Percentiles rank a stretch among this genome's conserved stretches.
phyloP scores from a whole-genome alignment of 2,797 vertebrate genomes.

The Sebastes paucispinis region DNA sequence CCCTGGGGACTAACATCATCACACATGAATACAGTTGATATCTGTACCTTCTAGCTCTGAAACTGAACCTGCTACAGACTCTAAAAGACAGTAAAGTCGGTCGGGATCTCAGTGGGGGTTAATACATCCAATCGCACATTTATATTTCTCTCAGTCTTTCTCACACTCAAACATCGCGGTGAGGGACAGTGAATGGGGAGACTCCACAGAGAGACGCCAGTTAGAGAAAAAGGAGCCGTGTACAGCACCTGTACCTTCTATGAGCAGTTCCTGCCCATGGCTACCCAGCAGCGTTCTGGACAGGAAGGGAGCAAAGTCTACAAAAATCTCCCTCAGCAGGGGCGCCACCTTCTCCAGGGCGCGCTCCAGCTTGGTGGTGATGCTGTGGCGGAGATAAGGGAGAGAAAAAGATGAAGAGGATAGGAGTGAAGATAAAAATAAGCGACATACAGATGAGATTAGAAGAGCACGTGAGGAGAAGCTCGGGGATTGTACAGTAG shows the following conservation, averaged over 20 bases:
- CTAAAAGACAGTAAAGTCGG: too few species aligned
- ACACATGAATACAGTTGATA: too few species aligned
- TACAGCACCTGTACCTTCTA: slow-evolving; percentile 97
- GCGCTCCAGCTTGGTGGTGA: slow-evolving; percentile 98
- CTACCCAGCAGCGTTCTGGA: slow-evolving; percentile 97
- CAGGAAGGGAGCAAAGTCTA: slow-evolving; percentile 98
- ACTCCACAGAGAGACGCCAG: slow-evolving; percentile 85
- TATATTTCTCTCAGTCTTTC: slow-evolving; percentile 9
- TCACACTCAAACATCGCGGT: slow-evolving; percentile 49
- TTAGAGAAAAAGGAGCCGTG: slow-evolving; percentile 82
- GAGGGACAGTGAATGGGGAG: slow-evolving; percentile 77
- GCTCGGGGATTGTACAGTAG: slow-evolving; percentile 8
- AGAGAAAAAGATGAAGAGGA: slow-evolving; percentile 18
- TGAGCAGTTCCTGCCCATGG: slow-evolving; percentile 99
- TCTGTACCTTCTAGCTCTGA: too few species aligned
- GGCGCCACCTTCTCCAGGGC: slow-evolving; percentile 99
- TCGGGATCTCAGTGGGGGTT: too few species aligned
- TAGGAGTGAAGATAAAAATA: slow-evolving; percentile 6
- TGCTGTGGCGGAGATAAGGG: slow-evolving; percentile 77
- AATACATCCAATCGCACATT: neutral
- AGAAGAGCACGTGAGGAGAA: slow-evolving; percentile 16
- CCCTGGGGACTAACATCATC: too few species aligned
- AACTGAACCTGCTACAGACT: too few species aligned
- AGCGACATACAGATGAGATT: slow-evolving; percentile 35
- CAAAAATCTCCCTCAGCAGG: slow-evolving; percentile 97